phyloP scores from a whole-genome alignment of 1,140 invertebrate genomes.

The Micrasema longulum region DNA sequence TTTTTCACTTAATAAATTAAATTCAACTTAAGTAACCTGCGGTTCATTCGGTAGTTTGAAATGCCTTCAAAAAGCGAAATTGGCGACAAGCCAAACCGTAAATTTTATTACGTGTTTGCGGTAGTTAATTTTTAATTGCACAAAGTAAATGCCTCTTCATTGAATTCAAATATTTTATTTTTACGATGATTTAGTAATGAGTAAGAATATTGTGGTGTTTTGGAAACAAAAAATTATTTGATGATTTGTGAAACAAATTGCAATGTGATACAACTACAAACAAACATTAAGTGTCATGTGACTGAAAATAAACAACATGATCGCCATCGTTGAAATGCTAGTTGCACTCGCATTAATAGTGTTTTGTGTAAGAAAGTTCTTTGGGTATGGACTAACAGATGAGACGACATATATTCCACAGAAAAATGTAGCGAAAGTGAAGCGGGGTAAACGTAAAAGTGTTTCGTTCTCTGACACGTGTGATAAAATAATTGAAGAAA shows the following conservation, averaged over 20 bases:
- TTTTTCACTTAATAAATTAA: too few relatives aligned
- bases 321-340: background rate
- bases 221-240: too few relatives aligned
- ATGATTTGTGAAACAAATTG: background rate
- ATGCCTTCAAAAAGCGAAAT: too few relatives aligned
- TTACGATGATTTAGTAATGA: too few relatives aligned
- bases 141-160: too few relatives aligned
- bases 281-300: background rate
- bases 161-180: too few relatives aligned
- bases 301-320: conserved; percentile 3
- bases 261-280: background rate
- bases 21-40: too few relatives aligned
- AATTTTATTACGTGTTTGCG: too few relatives aligned
- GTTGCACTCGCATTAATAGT: background rate
- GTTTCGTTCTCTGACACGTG: conserved; percentile 45
- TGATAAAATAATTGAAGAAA: conserved; percentile 11
- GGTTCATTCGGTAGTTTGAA: too few relatives aligned
- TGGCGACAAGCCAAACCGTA: too few relatives aligned
- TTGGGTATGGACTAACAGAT: background rate
- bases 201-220: too few relatives aligned
- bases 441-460: conserved; percentile 41
- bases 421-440: background rate
- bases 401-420: background rate
- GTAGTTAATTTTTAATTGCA: too few relatives aligned
- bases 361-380: conserved; percentile 4